Percentiles rank a stretch among this genome's conserved stretches.
These are phyloP conservation scores for Synchiropus splendidus DNA, from an alignment of 2,113 vertebrate genomes.

Conservation along the genomic window DNA sequence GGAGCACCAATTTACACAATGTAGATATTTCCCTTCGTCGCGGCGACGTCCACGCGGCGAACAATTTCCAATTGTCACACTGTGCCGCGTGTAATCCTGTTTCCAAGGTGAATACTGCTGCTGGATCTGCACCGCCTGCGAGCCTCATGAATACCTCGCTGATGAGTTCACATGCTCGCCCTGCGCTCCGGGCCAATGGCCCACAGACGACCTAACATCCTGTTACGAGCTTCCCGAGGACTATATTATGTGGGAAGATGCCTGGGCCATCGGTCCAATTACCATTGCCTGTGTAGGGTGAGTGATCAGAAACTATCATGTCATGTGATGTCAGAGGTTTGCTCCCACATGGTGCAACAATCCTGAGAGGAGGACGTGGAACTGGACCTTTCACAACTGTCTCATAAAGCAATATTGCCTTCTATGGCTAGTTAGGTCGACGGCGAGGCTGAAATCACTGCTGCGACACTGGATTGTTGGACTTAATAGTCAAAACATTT, in stretches of 20 bases:
- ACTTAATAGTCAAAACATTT: no score
- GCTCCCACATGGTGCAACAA: no score
- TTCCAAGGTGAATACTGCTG: conserved; percentile 84
- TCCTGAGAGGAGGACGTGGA: no score
- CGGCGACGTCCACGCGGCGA: no score
- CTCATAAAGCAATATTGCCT: no score
- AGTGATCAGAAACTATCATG: conserved; percentile 13
- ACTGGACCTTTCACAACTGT: no score
- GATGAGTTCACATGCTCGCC: conserved; percentile 93
- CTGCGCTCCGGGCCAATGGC: conserved; percentile 90
- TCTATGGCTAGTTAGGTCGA: no score
- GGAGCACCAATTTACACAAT: conserved; percentile 14
- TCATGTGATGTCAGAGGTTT: no score
- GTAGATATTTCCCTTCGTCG: not conserved
- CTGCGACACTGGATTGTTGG: no score
- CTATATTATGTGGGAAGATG: conserved; percentile 97
- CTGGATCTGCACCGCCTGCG: conserved; percentile 97
- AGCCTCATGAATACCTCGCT: conserved; percentile 84
- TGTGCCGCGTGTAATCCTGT: conserved; percentile 14
- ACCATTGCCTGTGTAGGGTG: conserved; percentile 87
- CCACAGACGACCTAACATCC: conserved; percentile 77
- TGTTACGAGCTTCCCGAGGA: conserved; percentile 95
- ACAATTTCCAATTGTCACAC: conserved; percentile 1
- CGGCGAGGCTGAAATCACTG: no score
- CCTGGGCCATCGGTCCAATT: conserved; percentile 96